Base-by-base conservation (phyloP, 2,888 invertebrate genomes). In the Nomada fabriciana region DNA sequence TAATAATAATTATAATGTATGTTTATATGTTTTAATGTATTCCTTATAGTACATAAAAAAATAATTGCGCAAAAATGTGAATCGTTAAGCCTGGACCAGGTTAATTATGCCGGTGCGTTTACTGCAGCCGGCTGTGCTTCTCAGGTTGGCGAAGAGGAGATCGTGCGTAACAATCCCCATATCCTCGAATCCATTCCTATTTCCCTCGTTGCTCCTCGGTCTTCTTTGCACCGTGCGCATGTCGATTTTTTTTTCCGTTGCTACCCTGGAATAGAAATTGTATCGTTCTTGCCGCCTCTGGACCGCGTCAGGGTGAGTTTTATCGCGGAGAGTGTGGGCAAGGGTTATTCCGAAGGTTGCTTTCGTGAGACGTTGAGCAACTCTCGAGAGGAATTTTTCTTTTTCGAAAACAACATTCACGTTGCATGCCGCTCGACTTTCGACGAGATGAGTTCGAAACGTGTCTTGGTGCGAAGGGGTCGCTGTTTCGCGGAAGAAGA, bases 21-120 rank as follows among this genome's bases (percentile, higher is more conserved):
- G 36, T 36, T 36, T 36, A 36, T 36, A 36, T 36, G 36, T 36
- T 36, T 7, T 36, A 36, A 36, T 36, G 36, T 7, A 36, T 36
- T 36, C 7, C 7, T 36, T 36, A 36, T 7, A 7, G 36, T 7
- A 5, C 36, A 7, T 36, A 36, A 36, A 36, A 36, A 0, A 36
- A 7, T 36, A 36, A 36, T 7, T 5, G 36, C 36, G 7, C 36
- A 36, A 36, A 36, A 36, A 36, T 36, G 36, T 36, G 36, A 36
- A 7, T 36, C 36, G 36, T 36, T 36, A 36, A 36, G 69, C 79
- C 77, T 50, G 82, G 82, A 88, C 83, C 91, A 78, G 84, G 90
- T 91, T 92, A 92, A 92, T 92, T 92, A 92, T 90, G 87, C 91
- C 86, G 89, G 87, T 81, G 89, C 88, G 91, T 92, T 92, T 92